These are phyloP conservation scores for Stenolophus ochropezus DNA, from an alignment of 2,888 invertebrate species.

Conservation along the genomic window DNA sequence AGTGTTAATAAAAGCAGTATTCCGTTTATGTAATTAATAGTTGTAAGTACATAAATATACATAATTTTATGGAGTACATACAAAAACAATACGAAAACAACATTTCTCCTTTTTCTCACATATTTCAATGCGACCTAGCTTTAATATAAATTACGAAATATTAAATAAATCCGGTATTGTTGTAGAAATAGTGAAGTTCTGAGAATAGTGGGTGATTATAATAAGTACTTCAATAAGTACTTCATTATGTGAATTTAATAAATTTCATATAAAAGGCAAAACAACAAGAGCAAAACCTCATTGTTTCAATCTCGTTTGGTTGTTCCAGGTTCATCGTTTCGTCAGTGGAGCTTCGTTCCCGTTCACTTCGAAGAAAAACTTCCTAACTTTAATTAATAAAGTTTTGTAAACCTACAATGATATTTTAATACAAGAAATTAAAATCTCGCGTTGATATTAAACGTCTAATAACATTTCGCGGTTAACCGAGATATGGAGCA, in stretches of 20 bases:
- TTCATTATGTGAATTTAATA: neutral
- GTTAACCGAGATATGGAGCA: neutral
- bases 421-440: conserved; percentile 54
- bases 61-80: too few species aligned
- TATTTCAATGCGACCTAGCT: too few species aligned
- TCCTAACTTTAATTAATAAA: conserved; percentile 53
- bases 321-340: neutral
- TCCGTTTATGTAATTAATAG: too few species aligned
- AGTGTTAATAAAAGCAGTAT: too few species aligned
- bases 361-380: conserved; percentile 22
- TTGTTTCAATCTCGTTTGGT: neutral
- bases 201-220: too few species aligned
- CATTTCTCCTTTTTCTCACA: too few species aligned
- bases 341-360: conserved; percentile 1
- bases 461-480: conserved; percentile 38
- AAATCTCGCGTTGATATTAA: conserved; percentile 45
- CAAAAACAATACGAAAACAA: too few species aligned
- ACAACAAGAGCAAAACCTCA: neutral
- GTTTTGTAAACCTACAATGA: conserved; percentile 44
- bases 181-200: too few species aligned
- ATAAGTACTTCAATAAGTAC: neutral
- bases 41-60: too few species aligned
- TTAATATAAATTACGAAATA: too few species aligned
- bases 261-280: neutral
- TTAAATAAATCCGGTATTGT: too few species aligned